Evolutionary conservation across 2,113 vertebrate genomes (phyloP).

Genomic region (Silurus asotus): DNA sequence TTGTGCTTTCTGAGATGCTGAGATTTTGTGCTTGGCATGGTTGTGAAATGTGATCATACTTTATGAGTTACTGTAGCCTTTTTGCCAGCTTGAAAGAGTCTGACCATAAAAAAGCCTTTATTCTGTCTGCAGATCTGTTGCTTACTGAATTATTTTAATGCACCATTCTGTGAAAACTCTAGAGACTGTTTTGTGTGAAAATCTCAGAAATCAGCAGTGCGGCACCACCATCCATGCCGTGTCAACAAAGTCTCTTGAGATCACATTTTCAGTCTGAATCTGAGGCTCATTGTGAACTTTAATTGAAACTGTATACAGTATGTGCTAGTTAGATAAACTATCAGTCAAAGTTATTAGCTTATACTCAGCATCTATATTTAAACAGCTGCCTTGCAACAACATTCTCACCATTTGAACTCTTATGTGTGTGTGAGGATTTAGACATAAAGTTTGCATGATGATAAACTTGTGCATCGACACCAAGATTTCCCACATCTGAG

Average conservation of each 20-base stretch:
- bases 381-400: neutral
- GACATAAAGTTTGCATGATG: neutral
- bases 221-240: neutral
- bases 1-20: too few relatives aligned
- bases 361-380: neutral
- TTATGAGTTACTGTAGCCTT: too few relatives aligned
- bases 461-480: neutral
- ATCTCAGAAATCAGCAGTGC: neutral
- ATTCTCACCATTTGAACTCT: neutral
- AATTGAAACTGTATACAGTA: neutral
- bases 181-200: neutral
- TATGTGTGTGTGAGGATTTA: neutral
- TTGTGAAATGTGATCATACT: too few relatives aligned
- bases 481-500: conserved; percentile 2
- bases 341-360: neutral
- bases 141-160: too few relatives aligned
- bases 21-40: too few relatives aligned
- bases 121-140: too few relatives aligned
- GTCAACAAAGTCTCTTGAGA: neutral
- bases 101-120: too few relatives aligned
- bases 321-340: neutral
- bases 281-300: neutral
- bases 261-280: neutral
- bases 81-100: too few relatives aligned
- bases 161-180: too few relatives aligned